Percentiles rank a stretch among this genome's conserved stretches.
Evolutionary conservation across 1,140 invertebrate species (phyloP).

Genomic region (Pogonomyrmex californicus): DNA sequence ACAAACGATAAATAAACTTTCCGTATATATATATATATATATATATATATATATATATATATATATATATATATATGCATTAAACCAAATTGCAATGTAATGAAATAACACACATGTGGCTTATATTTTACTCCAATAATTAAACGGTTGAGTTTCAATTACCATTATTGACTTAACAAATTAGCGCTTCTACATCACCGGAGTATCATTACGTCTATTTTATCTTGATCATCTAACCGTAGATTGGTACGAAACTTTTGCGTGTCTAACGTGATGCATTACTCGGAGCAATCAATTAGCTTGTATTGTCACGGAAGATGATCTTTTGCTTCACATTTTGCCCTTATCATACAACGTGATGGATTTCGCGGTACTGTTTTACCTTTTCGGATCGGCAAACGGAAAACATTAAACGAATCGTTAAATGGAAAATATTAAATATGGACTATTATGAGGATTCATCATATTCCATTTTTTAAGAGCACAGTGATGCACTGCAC

Average conservation of each 20-base stretch:
- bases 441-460: neutral
- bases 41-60: neutral
- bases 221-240: constrained; percentile 8
- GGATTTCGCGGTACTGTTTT: neutral
- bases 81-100: neutral
- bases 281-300: neutral
- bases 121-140: neutral
- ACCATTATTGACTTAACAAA: constrained; percentile 18
- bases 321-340: neutral
- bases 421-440: neutral
- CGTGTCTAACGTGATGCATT: neutral
- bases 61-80: neutral
- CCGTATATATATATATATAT: neutral
- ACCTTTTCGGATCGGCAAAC: neutral
- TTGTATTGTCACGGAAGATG: neutral
- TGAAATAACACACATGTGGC: neutral
- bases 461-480: neutral
- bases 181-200: neutral
- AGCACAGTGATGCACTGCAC: neutral
- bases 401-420: neutral
- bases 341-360: neutral
- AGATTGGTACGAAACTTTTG: neutral
- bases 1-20: neutral
- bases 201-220: constrained; percentile 19
- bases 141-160: constrained; percentile 30